Conservation (phyloP, 2,888 invertebrate genomes). For the Andrena minutula region DNA sequence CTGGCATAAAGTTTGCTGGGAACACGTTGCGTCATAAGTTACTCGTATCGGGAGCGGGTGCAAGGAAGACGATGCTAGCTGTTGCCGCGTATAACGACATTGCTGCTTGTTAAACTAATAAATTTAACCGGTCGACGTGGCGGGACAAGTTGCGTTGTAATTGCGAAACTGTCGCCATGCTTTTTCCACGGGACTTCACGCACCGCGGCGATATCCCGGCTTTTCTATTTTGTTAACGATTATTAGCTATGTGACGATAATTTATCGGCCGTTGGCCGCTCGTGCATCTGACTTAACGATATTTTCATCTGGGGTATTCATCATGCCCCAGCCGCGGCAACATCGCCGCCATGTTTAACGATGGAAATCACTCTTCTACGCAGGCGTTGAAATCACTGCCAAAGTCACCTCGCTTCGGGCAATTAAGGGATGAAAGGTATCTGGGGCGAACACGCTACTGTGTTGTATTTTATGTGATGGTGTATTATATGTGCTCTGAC, state of each 20-base stretch:
- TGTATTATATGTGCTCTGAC: too few relatives aligned
- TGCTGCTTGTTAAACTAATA: slow-evolving; percentile 65
- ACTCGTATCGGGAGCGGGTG: slow-evolving; percentile 52
- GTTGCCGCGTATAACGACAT: slow-evolving; percentile 46
- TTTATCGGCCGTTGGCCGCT: neutral
- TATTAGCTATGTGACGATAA: slow-evolving; percentile 36
- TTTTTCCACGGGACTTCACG: slow-evolving; percentile 11
- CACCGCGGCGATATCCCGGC: slow-evolving; percentile 4
- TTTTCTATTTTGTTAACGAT: slow-evolving; percentile 3
- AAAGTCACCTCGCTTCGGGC: neutral
- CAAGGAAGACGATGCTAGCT: slow-evolving; percentile 34
- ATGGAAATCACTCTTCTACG: neutral
- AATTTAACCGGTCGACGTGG: slow-evolving; percentile 47
- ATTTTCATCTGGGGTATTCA: slow-evolving; percentile 4
- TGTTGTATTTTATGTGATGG: too few relatives aligned
- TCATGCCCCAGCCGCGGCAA: neutral
- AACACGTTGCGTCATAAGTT: slow-evolving; percentile 36
- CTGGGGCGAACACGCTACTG: too few relatives aligned
- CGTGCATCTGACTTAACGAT: slow-evolving; percentile 5
- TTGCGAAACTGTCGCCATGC: slow-evolving; percentile 48
- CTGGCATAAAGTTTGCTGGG: slow-evolving; percentile 38
- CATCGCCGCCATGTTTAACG: neutral
- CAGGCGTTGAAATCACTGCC: neutral
- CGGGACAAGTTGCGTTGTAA: slow-evolving; percentile 50
- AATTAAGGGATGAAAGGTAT: neutral